Evolutionary conservation across 2,113 vertebrate species (phyloP), one percentile per base, ranked within the genome.

Genomic region (Psammodynastes pulverulentus): DNA sequence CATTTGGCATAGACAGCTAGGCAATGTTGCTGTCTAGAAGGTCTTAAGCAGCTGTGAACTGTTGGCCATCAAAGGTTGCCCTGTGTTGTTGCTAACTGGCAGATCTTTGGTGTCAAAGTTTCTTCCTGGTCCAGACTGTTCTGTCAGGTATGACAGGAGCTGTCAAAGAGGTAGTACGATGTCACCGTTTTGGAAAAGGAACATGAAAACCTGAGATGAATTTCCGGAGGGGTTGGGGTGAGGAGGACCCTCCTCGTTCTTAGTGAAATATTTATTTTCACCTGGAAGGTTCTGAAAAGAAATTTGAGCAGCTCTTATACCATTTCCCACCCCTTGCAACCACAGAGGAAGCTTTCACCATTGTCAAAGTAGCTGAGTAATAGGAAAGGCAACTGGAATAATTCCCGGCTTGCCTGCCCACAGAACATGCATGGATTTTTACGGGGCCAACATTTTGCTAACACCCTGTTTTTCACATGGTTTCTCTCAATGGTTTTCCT

Each of bases 121-220:
- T 54, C 23, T 85, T 85, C 45, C n/a, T 62, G 72, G 87, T 48
- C 53, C 46, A 85, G 23, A 49, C 52, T 85, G 46, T 58, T 89
- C 84, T 62, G 88, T 92, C 91, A 92, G 87, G 17, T 86, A n/a
- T 92, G 91, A 92, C 91, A 92, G 91, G 53, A 92, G 91, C 91
- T 92, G 91, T 92, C 91, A 92, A 85, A 89, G 85, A 89, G 46
- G 72, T 10, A 51, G n/a, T 85, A 51, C 52, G 4, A 43, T 92
- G 91, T 92, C 91, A 89, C 53, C 45, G 43, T 49, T 85, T 48
- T 86, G 88, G 29, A 56, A 91, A 86, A 10, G n/a, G 67, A 84
- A 62, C 52, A 26, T 85, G 67, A 89, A 89, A 88, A 92, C 87
- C 45, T 49, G 45, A 29, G 56, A 62, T 2, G 72, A 26, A 62